Percentiles rank a stretch among this genome's conserved stretches.
phyloP scores from a whole-genome alignment of 2,113 vertebrate species.

The Prionailurus viverrinus region DNA sequence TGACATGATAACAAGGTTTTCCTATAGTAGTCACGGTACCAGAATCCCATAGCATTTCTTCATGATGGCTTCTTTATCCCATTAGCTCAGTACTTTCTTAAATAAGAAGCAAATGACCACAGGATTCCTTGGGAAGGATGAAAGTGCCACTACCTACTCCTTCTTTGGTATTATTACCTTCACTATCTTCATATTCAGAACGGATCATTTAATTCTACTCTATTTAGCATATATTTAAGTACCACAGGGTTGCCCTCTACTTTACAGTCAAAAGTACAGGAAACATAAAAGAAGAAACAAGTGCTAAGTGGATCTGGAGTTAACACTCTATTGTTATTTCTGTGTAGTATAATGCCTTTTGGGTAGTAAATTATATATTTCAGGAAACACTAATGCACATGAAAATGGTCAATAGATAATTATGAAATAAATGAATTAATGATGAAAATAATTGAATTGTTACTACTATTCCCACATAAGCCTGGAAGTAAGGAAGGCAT shows the following conservation, averaged over 20 bases:
- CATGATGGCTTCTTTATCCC: not conserved
- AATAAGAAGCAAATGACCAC: not conserved
- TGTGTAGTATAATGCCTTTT: not conserved
- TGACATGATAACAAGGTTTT: conserved; percentile 30
- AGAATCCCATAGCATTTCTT: not conserved
- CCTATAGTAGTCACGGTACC: not conserved
- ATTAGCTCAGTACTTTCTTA: not conserved
- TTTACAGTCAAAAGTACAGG: not conserved
- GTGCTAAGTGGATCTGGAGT: not conserved
- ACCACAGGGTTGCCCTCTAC: not conserved
- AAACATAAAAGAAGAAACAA: not conserved
- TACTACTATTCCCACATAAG: not conserved
- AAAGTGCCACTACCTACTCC: not conserved
- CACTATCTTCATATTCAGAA: conserved; percentile 7
- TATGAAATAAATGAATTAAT: not conserved
- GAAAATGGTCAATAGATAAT: not conserved
- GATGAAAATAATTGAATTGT: not conserved
- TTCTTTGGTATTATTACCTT: not conserved
- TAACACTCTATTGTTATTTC: not conserved
- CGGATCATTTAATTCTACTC: not conserved
- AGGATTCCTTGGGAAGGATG: not conserved
- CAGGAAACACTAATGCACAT: not conserved
- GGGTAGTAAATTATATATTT: conserved; percentile 6
- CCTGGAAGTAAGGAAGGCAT: not conserved
- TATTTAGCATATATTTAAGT: not conserved